phyloP scores from a whole-genome alignment of 2,797 vertebrate genomes.

The Tinamus major region DNA sequence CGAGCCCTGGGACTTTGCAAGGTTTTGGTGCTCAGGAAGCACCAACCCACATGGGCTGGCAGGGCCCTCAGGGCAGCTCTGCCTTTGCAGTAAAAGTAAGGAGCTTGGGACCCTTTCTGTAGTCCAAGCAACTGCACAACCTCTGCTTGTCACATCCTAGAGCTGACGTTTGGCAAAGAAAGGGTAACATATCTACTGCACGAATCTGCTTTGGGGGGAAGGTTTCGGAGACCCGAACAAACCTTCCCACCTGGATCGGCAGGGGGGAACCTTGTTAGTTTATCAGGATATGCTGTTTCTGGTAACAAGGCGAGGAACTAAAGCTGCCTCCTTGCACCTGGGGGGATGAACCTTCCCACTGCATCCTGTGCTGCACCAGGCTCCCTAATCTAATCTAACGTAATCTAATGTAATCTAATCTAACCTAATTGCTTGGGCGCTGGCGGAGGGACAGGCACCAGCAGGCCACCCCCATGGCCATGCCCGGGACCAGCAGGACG shows the following conservation, averaged over 20 bases:
- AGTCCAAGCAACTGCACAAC: fast-evolving
- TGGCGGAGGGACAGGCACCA: not conserved
- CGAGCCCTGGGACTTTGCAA: fast-evolving
- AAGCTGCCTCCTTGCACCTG: not conserved
- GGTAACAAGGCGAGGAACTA: fast-evolving
- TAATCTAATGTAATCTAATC: too few relatives aligned
- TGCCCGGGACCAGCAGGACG: not conserved
- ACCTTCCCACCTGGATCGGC: fast-evolving
- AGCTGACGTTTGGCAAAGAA: fast-evolving
- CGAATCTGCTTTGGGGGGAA: fast-evolving
- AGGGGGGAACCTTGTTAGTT: fast-evolving
- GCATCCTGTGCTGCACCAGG: not conserved
- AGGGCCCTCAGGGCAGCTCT: not conserved
- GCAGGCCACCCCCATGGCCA: not conserved
- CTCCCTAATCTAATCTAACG: too few relatives aligned
- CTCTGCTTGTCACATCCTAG: not conserved
- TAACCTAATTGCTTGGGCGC: too few relatives aligned
- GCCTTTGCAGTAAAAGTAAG: fast-evolving
- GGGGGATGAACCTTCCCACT: not conserved
- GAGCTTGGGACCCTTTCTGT: not conserved
- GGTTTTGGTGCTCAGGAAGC: not conserved
- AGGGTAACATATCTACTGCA: not conserved
- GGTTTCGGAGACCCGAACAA: not conserved
- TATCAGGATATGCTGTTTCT: fast-evolving
- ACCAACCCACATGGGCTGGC: not conserved